Evolutionary conservation across 2,797 vertebrate genomes (phyloP), one percentile per base, ranked within the genome.

Genomic region (Sebastes umbrosus): DNA sequence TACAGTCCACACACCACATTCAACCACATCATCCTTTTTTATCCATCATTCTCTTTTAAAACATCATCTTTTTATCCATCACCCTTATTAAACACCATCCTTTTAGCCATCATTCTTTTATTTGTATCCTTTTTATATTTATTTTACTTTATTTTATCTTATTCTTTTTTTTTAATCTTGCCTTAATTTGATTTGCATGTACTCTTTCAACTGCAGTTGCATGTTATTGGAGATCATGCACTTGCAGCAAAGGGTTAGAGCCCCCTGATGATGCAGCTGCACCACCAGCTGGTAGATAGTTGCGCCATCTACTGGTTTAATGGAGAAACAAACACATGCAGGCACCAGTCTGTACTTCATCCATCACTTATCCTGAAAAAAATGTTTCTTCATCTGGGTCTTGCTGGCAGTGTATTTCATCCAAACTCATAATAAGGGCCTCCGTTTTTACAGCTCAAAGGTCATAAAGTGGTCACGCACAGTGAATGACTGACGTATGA

Each of bases 301-400:
- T 86, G 84, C 86, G 75, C 92, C 92, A 92, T 87, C 93, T 92
- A 77, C 82, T 86, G 93, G 80, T 67, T 69, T 4, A 52, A 71
- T 64, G 43, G 5, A 57, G 4, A 52, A 83, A 76, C n/a, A 79
- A 63, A 55, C 7, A 24, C 2, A 36, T 8, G 7, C 6, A 60
- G 6, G 39, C 4, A 46, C n/a, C 16, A 20, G 10, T 24, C 7
- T 67, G 14, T 24, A 6, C 39, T 32, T 54, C 9, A 6, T 32
- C 9, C 14, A 13, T 72, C 22, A 64, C 8, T 57, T 12, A 1
- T 27, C 8, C 20, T 5, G 22, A 22, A 50, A 22, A 50, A 75
- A 20, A 2, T 9, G 10, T 52, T 22, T 46, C n/a, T 68, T 58
- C 36, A 11, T 57, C 57, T 43, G 22, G 4, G 2, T 34, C 7